Evolutionary conservation across 2,888 invertebrate species (phyloP), one percentile per base, ranked within the genome.

Genomic region (Callyntrura sp.): DNA sequence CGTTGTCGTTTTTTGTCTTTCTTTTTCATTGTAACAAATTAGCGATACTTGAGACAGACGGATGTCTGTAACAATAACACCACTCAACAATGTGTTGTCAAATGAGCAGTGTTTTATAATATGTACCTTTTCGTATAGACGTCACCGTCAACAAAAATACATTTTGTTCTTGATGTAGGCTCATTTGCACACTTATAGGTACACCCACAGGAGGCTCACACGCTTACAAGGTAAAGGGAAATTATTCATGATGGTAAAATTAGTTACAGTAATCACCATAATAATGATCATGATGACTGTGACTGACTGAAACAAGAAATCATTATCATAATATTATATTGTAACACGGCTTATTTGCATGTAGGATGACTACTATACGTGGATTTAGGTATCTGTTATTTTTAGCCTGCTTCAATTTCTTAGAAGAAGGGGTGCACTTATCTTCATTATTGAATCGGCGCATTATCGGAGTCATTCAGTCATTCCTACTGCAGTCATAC

Each of bases 211-310:
- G 51, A n/a, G 17, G 17, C 23, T 51, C 35, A 65, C 17, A 65
- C 20, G 25, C 55, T 25, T 51, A 88, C 81, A 70, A 82, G 88
- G 73, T 23, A 83, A 82, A 73, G 23, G 70, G 6, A 87, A 82
- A 87, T 87, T 79, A 79, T 86, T 60, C 85, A 86, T 86, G 85
- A 86, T 79, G 78, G 65, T 45, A 79, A 79, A 86, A 86, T 86
- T 86, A 82, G 88, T 82, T 88, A 82, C 82, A 82, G 81, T 88
- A 82, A 81, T 82, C 88, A 88, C 73, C 82, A 82, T 81, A 51
- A 70, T 88, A 88, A 82, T 88, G 73, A 73, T 45, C 23, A 76
- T 51, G 76, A 55, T 45, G 76, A 76, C 76, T 12, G 51, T 51
- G 76, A 51, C 76, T n/a, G 68, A 79, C 79, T 86, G 82, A 82